A percentile compares a stretch with the other conserved stretches of the same genome.
phyloP scores from a whole-genome alignment of 2,888 invertebrate genomes.

The Elaeidobius kamerunicus region DNA sequence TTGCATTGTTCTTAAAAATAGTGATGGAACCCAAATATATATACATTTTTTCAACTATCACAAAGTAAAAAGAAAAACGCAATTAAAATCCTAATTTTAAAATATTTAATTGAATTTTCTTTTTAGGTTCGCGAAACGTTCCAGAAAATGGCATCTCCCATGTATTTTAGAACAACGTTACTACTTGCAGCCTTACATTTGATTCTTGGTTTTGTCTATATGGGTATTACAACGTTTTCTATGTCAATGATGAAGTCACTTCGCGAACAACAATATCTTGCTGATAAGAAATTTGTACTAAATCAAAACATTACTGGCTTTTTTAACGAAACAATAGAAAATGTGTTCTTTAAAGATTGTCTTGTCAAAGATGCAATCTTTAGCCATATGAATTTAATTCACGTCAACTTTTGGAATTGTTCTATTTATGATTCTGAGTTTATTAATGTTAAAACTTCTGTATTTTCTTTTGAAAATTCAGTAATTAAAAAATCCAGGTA shows the following conservation, averaged over 20 bases:
- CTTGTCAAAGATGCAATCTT: conserved; percentile 65
- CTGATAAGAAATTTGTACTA: conserved; percentile 39
- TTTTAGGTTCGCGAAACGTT: conserved; percentile 68
- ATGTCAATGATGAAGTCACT: conserved; percentile 52
- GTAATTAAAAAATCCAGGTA: conserved; percentile 63
- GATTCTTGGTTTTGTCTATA: conserved; percentile 53
- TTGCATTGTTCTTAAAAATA: too few species aligned
- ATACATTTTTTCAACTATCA: too few species aligned
- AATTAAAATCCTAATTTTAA: neutral
- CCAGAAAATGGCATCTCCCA: conserved; percentile 62
- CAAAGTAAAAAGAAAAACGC: too few species aligned
- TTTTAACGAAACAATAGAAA: conserved; percentile 63
- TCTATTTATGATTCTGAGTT: conserved; percentile 67
- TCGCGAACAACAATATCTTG: conserved; percentile 46
- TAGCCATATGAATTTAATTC: conserved; percentile 65
- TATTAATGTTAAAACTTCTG: conserved; percentile 68
- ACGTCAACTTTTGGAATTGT: conserved; percentile 69
- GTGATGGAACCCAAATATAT: too few species aligned
- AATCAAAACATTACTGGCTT: conserved; percentile 41
- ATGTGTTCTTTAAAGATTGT: conserved; percentile 59
- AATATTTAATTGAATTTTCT: too few species aligned
- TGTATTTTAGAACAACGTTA: conserved; percentile 61
- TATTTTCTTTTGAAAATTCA: conserved; percentile 62
- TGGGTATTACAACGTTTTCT: conserved; percentile 56
- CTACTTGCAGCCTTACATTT: conserved; percentile 58